Conservation (phyloP, 2,113 vertebrate species). For the Apus apus region DNA sequence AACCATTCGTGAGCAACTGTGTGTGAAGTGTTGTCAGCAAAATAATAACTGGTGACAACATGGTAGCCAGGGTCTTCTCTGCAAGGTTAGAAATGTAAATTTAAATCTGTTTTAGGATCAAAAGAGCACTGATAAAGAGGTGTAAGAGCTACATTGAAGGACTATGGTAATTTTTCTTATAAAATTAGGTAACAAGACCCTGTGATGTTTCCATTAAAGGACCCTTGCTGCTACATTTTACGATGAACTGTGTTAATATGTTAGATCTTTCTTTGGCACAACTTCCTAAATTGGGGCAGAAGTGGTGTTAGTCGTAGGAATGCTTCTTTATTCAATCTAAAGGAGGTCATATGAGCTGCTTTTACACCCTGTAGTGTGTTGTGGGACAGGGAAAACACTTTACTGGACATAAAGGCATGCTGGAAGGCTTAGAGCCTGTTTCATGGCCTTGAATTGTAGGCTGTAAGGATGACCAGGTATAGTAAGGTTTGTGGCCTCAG, state of each 20-base stretch:
- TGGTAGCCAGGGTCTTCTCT: not conserved
- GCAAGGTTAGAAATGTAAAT: not conserved
- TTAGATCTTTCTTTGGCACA: not conserved
- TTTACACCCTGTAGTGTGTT: not conserved
- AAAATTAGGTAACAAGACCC: not conserved
- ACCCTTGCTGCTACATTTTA: not conserved
- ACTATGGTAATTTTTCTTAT: not conserved
- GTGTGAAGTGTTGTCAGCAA: not conserved
- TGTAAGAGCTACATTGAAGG: not conserved
- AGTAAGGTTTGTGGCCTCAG: not conserved
- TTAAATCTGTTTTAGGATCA: not conserved
- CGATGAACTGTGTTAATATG: not conserved
- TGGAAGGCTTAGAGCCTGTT: not conserved
- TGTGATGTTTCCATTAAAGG: not conserved
- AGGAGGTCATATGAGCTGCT: not conserved
- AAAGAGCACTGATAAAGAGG: not conserved
- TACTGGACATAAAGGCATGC: fast-evolving
- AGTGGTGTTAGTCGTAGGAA: conserved; percentile 1
- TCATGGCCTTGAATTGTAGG: not conserved
- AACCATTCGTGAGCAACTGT: not conserved
- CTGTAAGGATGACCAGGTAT: not conserved
- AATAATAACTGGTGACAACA: not conserved
- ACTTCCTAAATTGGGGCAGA: not conserved
- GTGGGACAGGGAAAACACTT: not conserved
- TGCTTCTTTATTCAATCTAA: not conserved